These are phyloP conservation scores for Tetragnatha versicolor DNA, from an alignment of 1,140 invertebrate species.

Conservation along the genomic window DNA sequence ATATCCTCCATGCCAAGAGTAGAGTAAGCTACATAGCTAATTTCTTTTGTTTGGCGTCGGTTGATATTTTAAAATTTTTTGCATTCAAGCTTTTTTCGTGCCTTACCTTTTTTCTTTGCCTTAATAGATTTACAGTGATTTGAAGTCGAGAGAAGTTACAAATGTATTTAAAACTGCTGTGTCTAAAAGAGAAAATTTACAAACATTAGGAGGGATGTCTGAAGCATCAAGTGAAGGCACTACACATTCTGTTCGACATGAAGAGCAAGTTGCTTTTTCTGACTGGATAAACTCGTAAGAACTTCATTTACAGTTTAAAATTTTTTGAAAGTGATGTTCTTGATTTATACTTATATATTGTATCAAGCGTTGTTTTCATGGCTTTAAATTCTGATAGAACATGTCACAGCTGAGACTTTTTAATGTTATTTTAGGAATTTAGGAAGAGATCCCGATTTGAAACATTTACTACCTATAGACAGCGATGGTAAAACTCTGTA, in stretches of 20 bases:
- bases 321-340: not conserved
- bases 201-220: constrained; percentile 92
- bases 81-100: not conserved
- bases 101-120: constrained; percentile 18
- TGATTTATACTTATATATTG: not conserved
- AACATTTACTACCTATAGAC: constrained; percentile 89
- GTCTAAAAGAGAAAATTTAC: constrained; percentile 90
- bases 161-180: constrained; percentile 91
- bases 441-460: constrained; percentile 84
- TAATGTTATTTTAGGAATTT: constrained; percentile 74
- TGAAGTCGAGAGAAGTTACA: constrained; percentile 89
- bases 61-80: too few species aligned
- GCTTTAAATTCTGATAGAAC: not conserved
- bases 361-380: not conserved
- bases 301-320: not conserved
- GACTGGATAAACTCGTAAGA: constrained; percentile 93
- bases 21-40: too few species aligned
- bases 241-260: constrained; percentile 90
- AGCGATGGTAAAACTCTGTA: constrained; percentile 88
- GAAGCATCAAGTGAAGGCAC: constrained; percentile 93
- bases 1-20: too few species aligned
- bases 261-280: constrained; percentile 97
- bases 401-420: too few species aligned
- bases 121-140: constrained; percentile 79
- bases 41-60: too few species aligned